These are phyloP conservation scores for Ichneumon xanthorius DNA, from an alignment of 2,888 invertebrate species.

Conservation along the genomic window DNA sequence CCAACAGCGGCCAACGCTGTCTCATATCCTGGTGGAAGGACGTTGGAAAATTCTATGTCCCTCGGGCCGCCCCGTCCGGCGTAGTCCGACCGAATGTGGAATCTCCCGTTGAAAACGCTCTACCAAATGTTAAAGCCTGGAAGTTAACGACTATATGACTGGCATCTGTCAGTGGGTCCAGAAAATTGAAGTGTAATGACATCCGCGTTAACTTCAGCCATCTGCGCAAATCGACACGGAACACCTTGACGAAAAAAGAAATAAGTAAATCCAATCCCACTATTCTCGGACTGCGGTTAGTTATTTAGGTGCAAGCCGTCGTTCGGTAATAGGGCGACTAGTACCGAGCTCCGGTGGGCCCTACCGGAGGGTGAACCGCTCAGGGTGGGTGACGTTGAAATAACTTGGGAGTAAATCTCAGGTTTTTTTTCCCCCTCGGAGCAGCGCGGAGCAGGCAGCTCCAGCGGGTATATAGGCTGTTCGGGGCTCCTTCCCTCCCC, in stretches of 20 bases:
- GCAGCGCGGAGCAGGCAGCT: background rate
- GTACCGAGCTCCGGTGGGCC: conserved; percentile 1
- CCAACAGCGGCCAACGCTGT: conserved; percentile 36
- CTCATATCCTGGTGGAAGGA: conserved; percentile 17
- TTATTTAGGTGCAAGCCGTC: conserved; percentile 11
- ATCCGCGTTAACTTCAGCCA: background rate
- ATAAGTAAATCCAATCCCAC: conserved; percentile 8
- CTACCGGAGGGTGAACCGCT: background rate
- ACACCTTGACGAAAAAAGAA: background rate
- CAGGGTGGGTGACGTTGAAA: conserved; percentile 15
- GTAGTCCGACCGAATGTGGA: background rate
- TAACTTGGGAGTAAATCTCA: conserved; percentile 36
- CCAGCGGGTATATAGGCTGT: conserved; percentile 16
- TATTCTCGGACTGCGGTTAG: conserved; percentile 2
- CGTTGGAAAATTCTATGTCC: conserved; percentile 11
- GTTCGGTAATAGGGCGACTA: conserved; percentile 14
- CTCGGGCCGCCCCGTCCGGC: background rate
- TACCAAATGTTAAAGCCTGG: background rate
- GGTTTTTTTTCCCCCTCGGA: conserved; percentile 10
- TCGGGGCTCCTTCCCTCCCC: background rate
- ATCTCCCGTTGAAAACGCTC: background rate
- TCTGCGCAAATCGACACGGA: background rate
- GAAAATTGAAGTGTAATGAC: background rate
- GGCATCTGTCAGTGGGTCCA: background rate
- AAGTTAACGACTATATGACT: background rate